A percentile compares a stretch with the other conserved stretches of the same genome.
These are phyloP conservation scores for Astropecten irregularis DNA, from an alignment of 53 echinoderm and acorn worm genomes.

Conservation along the genomic window DNA sequence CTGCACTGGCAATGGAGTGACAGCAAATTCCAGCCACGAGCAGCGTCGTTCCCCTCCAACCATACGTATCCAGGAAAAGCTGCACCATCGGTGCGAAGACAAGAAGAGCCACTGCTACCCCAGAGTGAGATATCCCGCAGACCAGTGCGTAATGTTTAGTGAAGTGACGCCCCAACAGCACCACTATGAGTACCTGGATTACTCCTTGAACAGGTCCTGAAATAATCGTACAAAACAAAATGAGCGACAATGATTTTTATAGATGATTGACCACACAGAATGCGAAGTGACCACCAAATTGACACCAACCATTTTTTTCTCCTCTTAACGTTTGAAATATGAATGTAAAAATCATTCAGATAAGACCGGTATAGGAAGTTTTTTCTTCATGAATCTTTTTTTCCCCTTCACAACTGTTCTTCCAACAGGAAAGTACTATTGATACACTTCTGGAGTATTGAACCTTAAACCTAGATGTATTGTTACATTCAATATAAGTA, in stretches of 20 bases:
- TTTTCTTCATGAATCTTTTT: neutral
- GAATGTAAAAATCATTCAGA: neutral
- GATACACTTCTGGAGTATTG: too few species aligned
- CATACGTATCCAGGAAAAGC: conserved; percentile 10
- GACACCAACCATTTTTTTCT: neutral
- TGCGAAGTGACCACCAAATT: too few species aligned
- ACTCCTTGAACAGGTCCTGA: neutral
- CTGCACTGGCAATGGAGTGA: neutral
- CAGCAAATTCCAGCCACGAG: neutral
- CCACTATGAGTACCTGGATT: neutral
- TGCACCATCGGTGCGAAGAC: neutral
- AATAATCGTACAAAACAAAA: neutral
- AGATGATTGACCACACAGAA: too few species aligned
- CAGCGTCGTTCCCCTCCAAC: neutral
- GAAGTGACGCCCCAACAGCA: neutral
- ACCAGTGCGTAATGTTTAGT: neutral
- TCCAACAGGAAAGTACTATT: too few species aligned
- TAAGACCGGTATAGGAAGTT: neutral
- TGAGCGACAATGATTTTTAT: too few species aligned
- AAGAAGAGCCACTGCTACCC: neutral
- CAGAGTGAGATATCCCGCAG: neutral
- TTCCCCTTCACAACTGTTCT: neutral
- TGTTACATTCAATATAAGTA: too few species aligned
- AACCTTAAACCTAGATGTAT: too few species aligned
- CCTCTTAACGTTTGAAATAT: neutral